Conservation (phyloP, 1,140 invertebrate genomes). For the Drosophila subpulchrella region DNA sequence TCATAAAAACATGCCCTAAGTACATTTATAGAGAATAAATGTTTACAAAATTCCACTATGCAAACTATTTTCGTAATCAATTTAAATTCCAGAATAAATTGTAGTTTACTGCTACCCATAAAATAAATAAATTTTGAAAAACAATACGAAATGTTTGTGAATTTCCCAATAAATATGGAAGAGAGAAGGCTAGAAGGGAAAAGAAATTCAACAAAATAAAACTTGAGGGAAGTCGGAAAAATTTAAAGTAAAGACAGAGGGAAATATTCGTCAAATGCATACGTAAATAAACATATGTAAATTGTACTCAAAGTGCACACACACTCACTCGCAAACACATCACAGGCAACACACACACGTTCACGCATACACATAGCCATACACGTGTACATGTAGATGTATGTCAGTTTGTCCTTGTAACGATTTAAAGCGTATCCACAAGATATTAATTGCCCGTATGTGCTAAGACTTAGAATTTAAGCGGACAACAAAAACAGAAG, state of each 20-base stretch:
- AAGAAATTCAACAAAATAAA: slow-evolving; percentile 21
- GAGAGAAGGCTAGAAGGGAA: not conserved
- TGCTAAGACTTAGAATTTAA: slow-evolving; percentile 64
- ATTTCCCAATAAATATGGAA: slow-evolving; percentile 24
- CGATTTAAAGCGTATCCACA: slow-evolving; percentile 61
- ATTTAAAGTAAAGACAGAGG: slow-evolving; percentile 1
- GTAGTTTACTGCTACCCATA: slow-evolving; percentile 34
- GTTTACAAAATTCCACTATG: not conserved
- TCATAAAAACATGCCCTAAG: not conserved
- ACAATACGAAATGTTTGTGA: slow-evolving; percentile 13
- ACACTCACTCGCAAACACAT: slow-evolving; percentile 9
- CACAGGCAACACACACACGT: slow-evolving; percentile 20
- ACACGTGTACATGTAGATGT: slow-evolving; percentile 30
- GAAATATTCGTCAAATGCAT: slow-evolving; percentile 46
- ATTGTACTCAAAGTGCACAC: slow-evolving; percentile 40
- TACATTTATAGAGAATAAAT: not conserved
- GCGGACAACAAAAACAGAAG: slow-evolving; percentile 21
- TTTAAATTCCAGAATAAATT: slow-evolving; percentile 5
- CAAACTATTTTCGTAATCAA: slow-evolving; percentile 13
- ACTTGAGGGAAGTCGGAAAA: slow-evolving; percentile 11
- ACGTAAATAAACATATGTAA: slow-evolving; percentile 56
- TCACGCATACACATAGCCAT: slow-evolving; percentile 24
- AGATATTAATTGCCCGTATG: slow-evolving; percentile 73
- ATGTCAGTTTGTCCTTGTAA: slow-evolving; percentile 43
- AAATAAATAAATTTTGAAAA: slow-evolving; percentile 13